These are phyloP conservation scores for Synergus gifuensis DNA, from an alignment of 2,888 invertebrate species.

Conservation along the genomic window DNA sequence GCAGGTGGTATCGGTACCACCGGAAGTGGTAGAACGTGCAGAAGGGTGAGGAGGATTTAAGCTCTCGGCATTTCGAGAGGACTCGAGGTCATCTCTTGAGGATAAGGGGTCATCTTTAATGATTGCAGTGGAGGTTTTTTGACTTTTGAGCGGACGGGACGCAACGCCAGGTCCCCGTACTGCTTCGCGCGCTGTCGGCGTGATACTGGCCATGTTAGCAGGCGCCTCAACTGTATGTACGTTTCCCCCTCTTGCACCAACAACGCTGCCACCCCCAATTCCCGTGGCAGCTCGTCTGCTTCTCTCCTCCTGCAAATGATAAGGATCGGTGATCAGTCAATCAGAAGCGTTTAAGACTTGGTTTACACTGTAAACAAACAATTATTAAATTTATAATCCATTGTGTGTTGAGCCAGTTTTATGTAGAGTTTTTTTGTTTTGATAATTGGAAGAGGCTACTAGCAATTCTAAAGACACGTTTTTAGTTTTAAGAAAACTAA, in stretches of 20 bases:
- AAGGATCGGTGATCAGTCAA: conserved; percentile 46
- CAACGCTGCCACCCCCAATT: conserved; percentile 62
- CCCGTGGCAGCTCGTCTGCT: conserved; percentile 69
- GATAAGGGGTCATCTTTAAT: conserved; percentile 57
- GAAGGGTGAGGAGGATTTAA: conserved; percentile 40
- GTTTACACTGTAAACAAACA: neutral
- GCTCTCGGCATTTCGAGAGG: conserved; percentile 32
- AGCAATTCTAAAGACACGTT: neutral
- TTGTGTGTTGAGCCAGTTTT: no score
- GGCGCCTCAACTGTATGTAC: conserved; percentile 69
- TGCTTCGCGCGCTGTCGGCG: conserved; percentile 75
- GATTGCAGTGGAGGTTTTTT: conserved; percentile 60
- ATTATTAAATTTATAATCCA: neutral
- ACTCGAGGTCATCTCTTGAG: conserved; percentile 52
- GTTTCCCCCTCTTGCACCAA: conserved; percentile 64
- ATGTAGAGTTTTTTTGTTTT: no score
- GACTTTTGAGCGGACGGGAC: conserved; percentile 65
- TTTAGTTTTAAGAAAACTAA: neutral
- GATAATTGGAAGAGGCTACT: neutral
- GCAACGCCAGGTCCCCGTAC: conserved; percentile 62
- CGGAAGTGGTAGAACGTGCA: conserved; percentile 46
- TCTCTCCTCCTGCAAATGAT: conserved; percentile 67
- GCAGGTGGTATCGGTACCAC: conserved; percentile 42
- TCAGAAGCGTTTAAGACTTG: neutral
- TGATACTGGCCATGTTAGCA: conserved; percentile 75